Conservation (phyloP, 2,797 vertebrate genomes). For the Pogoniulus pusillus region DNA sequence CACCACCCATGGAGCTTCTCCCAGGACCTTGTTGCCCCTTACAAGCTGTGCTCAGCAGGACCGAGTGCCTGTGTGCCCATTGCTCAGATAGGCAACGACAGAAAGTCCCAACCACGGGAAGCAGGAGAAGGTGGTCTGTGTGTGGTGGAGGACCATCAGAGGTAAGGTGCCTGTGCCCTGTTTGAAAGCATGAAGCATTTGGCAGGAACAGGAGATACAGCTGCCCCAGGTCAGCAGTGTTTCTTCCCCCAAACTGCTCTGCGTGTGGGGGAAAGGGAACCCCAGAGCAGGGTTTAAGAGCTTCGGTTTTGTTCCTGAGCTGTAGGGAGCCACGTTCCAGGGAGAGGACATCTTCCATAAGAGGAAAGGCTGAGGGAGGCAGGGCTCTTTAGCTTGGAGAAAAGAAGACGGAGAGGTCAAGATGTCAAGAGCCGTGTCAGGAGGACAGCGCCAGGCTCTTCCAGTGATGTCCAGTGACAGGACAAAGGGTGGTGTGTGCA, state of each 20-base stretch:
- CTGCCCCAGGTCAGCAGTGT: not conserved
- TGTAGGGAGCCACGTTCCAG: too few relatives aligned
- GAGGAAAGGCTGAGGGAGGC: too few relatives aligned
- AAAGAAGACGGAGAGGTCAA: too few relatives aligned
- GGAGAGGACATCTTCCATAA: too few relatives aligned
- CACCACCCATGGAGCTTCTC: accelerated
- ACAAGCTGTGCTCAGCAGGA: accelerated
- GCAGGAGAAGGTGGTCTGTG: not conserved
- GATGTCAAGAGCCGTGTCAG: too few relatives aligned
- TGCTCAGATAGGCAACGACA: not conserved
- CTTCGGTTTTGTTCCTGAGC: not conserved
- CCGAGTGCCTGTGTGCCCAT: not conserved
- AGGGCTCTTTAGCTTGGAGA: too few relatives aligned
- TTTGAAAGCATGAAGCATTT: not conserved
- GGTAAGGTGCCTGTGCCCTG: not conserved
- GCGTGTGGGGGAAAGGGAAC: not conserved
- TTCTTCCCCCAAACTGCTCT: not conserved
- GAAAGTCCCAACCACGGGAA: not conserved
- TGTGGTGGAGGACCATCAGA: not conserved
- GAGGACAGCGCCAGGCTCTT: too few relatives aligned
- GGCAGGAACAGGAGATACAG: not conserved
- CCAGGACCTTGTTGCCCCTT: not conserved
- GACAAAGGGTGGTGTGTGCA: too few relatives aligned
- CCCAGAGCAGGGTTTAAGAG: not conserved
- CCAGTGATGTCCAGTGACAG: too few relatives aligned